phyloP scores from a whole-genome alignment of 1,140 invertebrate genomes.

The Eumeta japonica region DNA sequence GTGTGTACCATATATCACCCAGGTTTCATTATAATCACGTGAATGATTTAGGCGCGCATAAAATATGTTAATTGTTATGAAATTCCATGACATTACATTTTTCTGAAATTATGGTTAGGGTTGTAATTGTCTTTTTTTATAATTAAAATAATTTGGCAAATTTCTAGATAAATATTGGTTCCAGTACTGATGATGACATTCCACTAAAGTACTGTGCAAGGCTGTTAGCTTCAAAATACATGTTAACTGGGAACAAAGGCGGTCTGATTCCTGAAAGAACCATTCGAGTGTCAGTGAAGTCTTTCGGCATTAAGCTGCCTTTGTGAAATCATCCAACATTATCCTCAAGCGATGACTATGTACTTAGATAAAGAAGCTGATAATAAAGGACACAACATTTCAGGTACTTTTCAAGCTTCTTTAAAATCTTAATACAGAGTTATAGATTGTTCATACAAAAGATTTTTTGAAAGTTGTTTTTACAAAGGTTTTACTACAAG shows the following conservation, averaged over 20 bases:
- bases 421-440: too few species aligned
- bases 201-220: conserved; percentile 74
- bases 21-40: too few species aligned
- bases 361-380: conserved; percentile 61
- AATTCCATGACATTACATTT: not conserved
- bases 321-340: conserved; percentile 65
- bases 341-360: conserved; percentile 68
- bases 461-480: too few species aligned
- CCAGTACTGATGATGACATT: conserved; percentile 64
- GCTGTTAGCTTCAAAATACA: conserved; percentile 72
- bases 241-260: conserved; percentile 67
- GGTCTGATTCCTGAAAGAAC: conserved; percentile 60
- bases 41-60: too few species aligned
- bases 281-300: conserved; percentile 82
- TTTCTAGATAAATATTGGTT: conserved; percentile 65
- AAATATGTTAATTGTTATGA: not conserved
- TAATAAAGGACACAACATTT: conserved; percentile 42
- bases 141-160: conserved; percentile 1
- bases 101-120: too few species aligned
- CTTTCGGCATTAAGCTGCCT: conserved; percentile 76
- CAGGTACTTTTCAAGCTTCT: too few species aligned
- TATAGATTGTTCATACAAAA: too few species aligned
- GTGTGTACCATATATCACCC: too few species aligned
- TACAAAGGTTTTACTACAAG: too few species aligned
- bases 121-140: not conserved